phyloP scores from a whole-genome alignment of 2,888 invertebrate genomes.

The Rutpela maculata region DNA sequence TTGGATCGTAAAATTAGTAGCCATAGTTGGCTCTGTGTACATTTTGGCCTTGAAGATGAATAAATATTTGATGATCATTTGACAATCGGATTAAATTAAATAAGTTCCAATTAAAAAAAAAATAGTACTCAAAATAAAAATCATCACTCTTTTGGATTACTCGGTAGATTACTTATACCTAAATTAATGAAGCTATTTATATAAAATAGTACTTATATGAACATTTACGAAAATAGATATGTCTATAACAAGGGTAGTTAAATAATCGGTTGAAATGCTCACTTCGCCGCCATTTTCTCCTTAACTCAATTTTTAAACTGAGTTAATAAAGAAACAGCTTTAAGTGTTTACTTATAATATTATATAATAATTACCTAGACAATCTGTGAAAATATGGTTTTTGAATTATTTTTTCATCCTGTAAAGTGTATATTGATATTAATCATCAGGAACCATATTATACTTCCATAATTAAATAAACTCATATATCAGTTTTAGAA shows the following conservation, averaged over 20 bases:
- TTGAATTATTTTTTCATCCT: neutral
- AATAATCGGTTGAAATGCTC: constrained; percentile 27
- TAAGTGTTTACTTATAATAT: constrained; percentile 47
- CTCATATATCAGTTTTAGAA: no score
- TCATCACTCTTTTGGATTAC: constrained; percentile 15
- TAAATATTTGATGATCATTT: neutral
- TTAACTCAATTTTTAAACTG: constrained; percentile 25
- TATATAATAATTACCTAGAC: constrained; percentile 50
- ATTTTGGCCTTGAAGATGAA: neutral
- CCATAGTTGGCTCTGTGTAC: no score
- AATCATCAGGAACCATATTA: neutral
- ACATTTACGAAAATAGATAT: constrained; percentile 54
- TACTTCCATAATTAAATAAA: neutral
- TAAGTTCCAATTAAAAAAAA: neutral
- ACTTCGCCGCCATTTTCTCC: neutral
- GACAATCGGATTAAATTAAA: neutral
- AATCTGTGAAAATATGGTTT: constrained; percentile 37
- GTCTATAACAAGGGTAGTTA: constrained; percentile 38
- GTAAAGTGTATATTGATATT: neutral
- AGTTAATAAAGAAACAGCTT: neutral
- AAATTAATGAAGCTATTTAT: constrained; percentile 49
- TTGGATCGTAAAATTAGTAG: no score
- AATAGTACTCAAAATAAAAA: constrained; percentile 12
- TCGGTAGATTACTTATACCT: constrained; percentile 47
- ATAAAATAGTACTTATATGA: constrained; percentile 46